phyloP scores from a whole-genome alignment of 2,797 vertebrate species.

The Eurystomus glaucurus region DNA sequence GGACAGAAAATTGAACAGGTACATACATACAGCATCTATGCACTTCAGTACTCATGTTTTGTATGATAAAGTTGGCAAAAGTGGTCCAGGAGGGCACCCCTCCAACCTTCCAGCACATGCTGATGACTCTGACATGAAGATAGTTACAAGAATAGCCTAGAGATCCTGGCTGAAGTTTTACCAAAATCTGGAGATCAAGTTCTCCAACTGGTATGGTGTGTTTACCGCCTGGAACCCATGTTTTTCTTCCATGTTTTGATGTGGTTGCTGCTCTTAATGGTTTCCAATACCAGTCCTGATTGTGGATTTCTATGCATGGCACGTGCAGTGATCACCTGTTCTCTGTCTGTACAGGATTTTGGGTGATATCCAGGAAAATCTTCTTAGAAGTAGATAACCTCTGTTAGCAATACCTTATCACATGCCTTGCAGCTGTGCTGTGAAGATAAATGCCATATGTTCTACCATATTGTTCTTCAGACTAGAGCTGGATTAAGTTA shows the following conservation, averaged over 20 bases:
- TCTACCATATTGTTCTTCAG: background rate
- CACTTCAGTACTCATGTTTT: background rate
- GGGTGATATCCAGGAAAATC: background rate
- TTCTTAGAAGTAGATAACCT: background rate
- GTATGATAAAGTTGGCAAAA: background rate
- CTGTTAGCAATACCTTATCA: background rate
- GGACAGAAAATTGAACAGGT: background rate
- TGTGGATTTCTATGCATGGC: background rate
- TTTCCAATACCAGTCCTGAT: background rate
- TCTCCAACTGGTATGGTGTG: rapidly evolving
- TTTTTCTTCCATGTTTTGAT: background rate
- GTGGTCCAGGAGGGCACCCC: too few relatives aligned
- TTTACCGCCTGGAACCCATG: background rate
- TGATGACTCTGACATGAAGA: background rate
- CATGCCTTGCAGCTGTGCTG: background rate
- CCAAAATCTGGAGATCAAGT: background rate
- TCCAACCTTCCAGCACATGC: rapidly evolving
- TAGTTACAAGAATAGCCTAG: background rate
- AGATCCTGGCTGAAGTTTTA: background rate
- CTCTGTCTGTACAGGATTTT: background rate
- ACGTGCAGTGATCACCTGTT: background rate
- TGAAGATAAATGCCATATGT: background rate
- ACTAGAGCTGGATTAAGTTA: background rate
- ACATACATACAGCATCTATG: background rate
- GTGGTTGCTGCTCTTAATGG: background rate